Evolutionary conservation across 2,113 vertebrate genomes (phyloP), one percentile per base, ranked within the genome.

Genomic region (Toxotes chatareus): DNA sequence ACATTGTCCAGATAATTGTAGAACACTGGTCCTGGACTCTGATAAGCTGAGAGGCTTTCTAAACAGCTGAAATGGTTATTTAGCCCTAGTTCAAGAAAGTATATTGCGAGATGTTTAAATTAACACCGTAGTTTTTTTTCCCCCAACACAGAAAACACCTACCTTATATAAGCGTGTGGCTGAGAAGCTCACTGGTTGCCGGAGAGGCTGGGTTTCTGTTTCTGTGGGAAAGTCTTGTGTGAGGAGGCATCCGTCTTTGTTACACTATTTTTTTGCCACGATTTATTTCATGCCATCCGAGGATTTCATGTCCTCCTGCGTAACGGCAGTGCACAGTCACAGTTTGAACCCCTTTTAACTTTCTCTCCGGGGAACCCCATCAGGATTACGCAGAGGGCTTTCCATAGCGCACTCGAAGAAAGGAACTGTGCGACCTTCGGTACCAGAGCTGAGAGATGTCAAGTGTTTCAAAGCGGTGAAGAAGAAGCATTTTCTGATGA

Each of bases 91-190:
- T 27, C 0, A 13, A 23, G 23, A 23, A 44, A 47, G 13, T 21
- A 10, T 10, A n/a, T 31, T 1, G 19, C 1, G 4, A 57, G 2
- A 53, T 32, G 17, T 12, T n/a, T 3, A 19, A 42, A 62, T n/a
- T 7, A 0, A 60, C 27, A 27, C 27, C 0, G 23, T 44, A 21
- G 17, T 5, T 49, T 49, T 49, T 23, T 38, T n/a, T 14, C 19
- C 31, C 6, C 14, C 27, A n/a, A 16, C 36, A 46, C 11, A 60
- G 38, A 3, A 46, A 73, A 84, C 76, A 83, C 76, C 57, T 84
- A 7, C 51, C 72, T 88, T 89, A 81, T 59, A 21, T 85, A 87
- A 91, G 14, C 55, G 40, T 47, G 34, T 4, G 31, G 12, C 42
- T 47, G 57, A 63, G 66, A 8, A 16, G 56, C 14, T 27, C 27